Evolutionary conservation across 2,888 invertebrate genomes (phyloP).

Genomic region (Troilus luridus): DNA sequence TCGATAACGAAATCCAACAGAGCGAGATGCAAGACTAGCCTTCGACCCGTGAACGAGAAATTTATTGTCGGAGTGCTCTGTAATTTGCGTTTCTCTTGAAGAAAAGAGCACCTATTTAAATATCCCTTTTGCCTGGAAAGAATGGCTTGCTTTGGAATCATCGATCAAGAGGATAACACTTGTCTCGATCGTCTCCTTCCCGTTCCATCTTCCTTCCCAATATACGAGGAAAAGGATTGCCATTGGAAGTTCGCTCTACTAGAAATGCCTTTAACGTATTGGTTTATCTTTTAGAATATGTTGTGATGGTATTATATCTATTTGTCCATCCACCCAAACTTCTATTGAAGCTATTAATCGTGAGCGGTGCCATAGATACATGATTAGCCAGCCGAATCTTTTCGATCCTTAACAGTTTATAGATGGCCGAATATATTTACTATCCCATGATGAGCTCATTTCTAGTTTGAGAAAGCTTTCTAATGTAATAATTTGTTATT

Average conservation of each 20-base stretch:
- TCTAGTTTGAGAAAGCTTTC: too few relatives aligned
- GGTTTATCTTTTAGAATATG: background rate
- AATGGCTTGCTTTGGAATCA: background rate
- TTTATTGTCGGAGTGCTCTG: background rate
- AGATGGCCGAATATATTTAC: too few relatives aligned
- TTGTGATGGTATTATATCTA: too few relatives aligned
- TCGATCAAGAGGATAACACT: conserved; percentile 25
- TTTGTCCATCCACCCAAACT: too few relatives aligned
- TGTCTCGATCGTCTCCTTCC: background rate
- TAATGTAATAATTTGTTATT: too few relatives aligned
- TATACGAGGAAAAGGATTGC: background rate
- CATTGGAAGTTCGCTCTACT: background rate
- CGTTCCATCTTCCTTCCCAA: background rate
- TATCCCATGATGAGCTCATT: too few relatives aligned
- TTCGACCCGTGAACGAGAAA: background rate
- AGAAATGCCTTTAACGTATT: background rate
- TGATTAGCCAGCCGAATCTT: too few relatives aligned
- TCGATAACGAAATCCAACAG: background rate
- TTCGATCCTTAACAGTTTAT: too few relatives aligned
- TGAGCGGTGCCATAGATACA: too few relatives aligned
- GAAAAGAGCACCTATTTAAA: background rate
- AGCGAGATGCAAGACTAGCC: background rate
- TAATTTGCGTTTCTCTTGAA: background rate
- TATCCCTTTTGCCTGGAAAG: background rate
- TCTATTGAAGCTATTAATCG: too few relatives aligned